A percentile compares a stretch with the other conserved stretches of the same genome.
phyloP scores from a whole-genome alignment of 2,797 vertebrate species.

The Agapornis canus region DNA sequence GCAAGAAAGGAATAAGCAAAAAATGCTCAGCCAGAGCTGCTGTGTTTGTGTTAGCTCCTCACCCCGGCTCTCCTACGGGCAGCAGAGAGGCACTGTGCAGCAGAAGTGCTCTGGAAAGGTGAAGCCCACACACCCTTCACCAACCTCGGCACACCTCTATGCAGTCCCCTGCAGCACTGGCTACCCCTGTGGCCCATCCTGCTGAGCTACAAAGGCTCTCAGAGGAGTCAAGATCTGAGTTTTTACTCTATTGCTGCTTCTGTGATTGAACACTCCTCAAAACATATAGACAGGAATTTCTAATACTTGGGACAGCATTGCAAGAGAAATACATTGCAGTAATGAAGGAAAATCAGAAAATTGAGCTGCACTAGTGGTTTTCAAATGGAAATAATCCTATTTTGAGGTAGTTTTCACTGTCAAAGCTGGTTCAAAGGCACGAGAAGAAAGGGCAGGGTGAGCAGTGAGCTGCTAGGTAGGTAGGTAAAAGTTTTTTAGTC shows the following conservation, averaged over 20 bases:
- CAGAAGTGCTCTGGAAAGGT: background rate
- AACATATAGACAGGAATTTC: background rate
- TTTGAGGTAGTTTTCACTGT: background rate
- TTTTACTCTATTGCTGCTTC: background rate
- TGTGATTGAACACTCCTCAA: background rate
- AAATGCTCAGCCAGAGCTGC: background rate
- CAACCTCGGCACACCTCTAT: background rate
- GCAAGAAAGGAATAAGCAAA: background rate
- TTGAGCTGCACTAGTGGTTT: background rate
- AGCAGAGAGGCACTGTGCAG: background rate
- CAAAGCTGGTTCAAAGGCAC: background rate
- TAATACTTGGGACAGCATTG: background rate
- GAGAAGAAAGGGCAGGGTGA: background rate
- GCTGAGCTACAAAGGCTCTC: background rate
- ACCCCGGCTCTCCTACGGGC: background rate
- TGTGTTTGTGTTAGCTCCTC: background rate
- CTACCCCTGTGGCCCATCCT: background rate
- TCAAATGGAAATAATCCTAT: background rate
- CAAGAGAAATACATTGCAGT: background rate
- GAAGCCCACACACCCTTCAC: background rate
- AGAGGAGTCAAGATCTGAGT: background rate
- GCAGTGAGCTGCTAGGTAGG: background rate
- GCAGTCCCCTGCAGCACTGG: background rate
- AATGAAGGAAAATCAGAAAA: background rate
- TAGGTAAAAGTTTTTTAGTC: background rate